phyloP scores from a whole-genome alignment of 2,888 invertebrate species.

The Unio delphinus region DNA sequence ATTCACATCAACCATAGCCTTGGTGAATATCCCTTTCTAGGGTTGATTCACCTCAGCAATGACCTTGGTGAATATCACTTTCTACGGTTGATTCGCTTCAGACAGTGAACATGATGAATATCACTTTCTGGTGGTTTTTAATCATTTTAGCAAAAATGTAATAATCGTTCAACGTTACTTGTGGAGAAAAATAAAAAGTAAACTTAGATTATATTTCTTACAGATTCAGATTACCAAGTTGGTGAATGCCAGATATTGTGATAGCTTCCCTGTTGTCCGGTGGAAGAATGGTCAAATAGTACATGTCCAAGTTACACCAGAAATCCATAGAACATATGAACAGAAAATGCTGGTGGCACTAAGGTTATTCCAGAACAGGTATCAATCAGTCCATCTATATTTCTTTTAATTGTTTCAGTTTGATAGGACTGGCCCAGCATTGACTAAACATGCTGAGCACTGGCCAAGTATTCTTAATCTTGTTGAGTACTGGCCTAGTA shows the following conservation, averaged over 20 bases:
- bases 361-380: constrained; percentile 65
- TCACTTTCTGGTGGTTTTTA: too few relatives aligned
- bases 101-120: too few relatives aligned
- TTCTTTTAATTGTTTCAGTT: neutral
- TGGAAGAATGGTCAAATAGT: constrained; percentile 70
- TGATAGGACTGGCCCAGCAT: neutral
- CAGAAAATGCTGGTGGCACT: constrained; percentile 61
- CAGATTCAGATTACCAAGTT: constrained; percentile 63
- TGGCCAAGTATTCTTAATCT: too few relatives aligned
- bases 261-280: constrained; percentile 68
- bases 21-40: too few relatives aligned
- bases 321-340: constrained; percentile 68
- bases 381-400: neutral
- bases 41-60: too few relatives aligned
- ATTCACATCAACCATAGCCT: too few relatives aligned
- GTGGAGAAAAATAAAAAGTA: neutral
- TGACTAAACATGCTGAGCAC: neutral
- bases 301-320: constrained; percentile 71
- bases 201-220: constrained; percentile 6
- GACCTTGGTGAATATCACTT: too few relatives aligned
- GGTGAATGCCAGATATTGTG: constrained; percentile 71
- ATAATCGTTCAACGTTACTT: too few relatives aligned
- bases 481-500: neutral
- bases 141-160: too few relatives aligned
- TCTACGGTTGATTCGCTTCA: too few relatives aligned